These are phyloP conservation scores for human DNA, from an alignment of 2,113 vertebrate genomes.

Conservation along the genomic window GRCh38 chr1:26750001-26750500, in stretches of 20 bases:
- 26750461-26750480: background rate
- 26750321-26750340: background rate
- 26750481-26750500: background rate
- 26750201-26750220: background rate
- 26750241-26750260: background rate
- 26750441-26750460: background rate
- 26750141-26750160: background rate
- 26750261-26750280: background rate
- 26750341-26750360: background rate
- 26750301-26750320: background rate
- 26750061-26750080: background rate
- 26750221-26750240: background rate
- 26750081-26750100: background rate
- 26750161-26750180: background rate
- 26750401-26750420: background rate
- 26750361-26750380: background rate
- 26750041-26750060: background rate
- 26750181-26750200: background rate
- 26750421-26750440: background rate
- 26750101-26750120: background rate
- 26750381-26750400: background rate
- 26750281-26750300: background rate
- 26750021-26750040: background rate
- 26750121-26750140: background rate
- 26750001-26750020: background rate